phyloP scores from a whole-genome alignment of 2,888 invertebrate species.

The Phortica magna region DNA sequence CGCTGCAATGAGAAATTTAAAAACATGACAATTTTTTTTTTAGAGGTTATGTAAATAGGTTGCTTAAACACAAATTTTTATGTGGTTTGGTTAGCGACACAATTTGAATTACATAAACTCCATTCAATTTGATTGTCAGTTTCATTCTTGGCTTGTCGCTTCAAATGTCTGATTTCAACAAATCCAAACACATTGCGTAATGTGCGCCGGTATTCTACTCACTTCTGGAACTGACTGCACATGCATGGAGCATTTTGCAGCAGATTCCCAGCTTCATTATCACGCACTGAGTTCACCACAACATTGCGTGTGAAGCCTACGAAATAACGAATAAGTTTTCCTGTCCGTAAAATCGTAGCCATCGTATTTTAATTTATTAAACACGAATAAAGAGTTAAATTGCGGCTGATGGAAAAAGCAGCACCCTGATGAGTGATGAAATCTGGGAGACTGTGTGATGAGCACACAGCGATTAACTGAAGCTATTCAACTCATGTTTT shows the following conservation, averaged over 20 bases:
- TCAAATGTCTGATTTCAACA: neutral
- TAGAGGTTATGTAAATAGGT: constrained; percentile 54
- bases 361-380: constrained; percentile 59
- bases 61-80: constrained; percentile 30
- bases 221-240: constrained; percentile 77
- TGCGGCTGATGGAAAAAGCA: neutral
- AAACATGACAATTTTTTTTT: constrained; percentile 39
- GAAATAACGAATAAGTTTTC: constrained; percentile 86
- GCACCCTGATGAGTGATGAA: too few species aligned
- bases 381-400: neutral
- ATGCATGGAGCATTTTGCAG: constrained; percentile 79
- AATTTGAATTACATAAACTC: constrained; percentile 8
- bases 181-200: constrained; percentile 9
- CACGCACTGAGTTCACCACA: constrained; percentile 83
- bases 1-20: constrained; percentile 76
- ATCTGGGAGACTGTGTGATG: too few species aligned
- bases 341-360: constrained; percentile 81
- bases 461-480: too few species aligned
- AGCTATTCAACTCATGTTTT: too few species aligned
- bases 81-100: neutral
- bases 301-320: constrained; percentile 85
- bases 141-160: neutral
- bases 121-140: neutral
- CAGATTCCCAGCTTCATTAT: constrained; percentile 81
- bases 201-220: constrained; percentile 19